These are phyloP conservation scores for Tetraodon nigroviridis DNA, from an alignment of 2,113 vertebrate species.

Conservation along the genomic window DNA sequence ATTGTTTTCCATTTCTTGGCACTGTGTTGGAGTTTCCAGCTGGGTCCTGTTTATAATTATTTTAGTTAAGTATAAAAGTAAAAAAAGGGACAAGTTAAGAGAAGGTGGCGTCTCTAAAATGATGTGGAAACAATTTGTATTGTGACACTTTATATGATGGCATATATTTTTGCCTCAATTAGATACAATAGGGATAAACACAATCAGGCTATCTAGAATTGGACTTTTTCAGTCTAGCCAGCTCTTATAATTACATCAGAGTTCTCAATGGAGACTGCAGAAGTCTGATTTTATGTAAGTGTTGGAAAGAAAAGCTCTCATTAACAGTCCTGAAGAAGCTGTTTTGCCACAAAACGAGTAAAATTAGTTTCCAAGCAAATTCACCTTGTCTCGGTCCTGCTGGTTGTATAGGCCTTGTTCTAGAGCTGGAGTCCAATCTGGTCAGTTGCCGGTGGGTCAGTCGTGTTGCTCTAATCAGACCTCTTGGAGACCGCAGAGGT, in stretches of 20 bases:
- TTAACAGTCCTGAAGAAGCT: no score
- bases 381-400: slow-evolving; percentile 20
- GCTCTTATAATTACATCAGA: no score
- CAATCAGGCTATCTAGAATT: no score
- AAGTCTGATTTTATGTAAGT: no score
- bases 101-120: not conserved
- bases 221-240: no score
- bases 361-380: not conserved
- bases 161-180: no score
- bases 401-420: slow-evolving; percentile 8
- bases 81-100: not conserved
- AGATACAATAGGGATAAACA: no score
- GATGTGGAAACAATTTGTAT: no score
- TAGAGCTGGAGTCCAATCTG: slow-evolving; percentile 45
- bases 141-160: no score
- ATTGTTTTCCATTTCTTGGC: not conserved
- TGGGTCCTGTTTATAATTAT: not conserved
- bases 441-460: slow-evolving; percentile 47
- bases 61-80: not conserved
- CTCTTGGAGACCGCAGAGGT: slow-evolving; percentile 49
- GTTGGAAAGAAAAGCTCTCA: no score
- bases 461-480: slow-evolving; percentile 61
- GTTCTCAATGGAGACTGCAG: no score
- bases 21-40: not conserved
- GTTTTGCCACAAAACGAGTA: no score